Evolutionary conservation across 2,797 vertebrate species (phyloP).

Genomic region (Numenius phaeopus): DNA sequence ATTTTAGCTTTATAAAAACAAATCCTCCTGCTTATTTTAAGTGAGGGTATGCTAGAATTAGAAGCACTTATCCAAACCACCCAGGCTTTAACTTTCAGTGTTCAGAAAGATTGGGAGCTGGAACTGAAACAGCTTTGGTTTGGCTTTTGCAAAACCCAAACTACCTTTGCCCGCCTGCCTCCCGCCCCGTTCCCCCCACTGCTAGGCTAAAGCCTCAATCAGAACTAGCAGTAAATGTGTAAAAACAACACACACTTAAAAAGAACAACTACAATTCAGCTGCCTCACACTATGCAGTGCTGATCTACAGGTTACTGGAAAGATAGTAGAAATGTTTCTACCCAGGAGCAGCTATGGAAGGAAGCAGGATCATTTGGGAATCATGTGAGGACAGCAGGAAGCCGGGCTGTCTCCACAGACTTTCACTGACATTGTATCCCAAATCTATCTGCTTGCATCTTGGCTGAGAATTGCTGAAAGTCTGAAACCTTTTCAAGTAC

Average conservation of each 20-base stretch:
- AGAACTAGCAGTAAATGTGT: not conserved
- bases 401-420: not conserved
- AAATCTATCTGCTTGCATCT: not conserved
- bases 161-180: not conserved
- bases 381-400: too few relatives aligned
- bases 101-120: conserved; percentile 5
- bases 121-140: conserved; percentile 10
- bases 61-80: conserved; percentile 40
- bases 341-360: not conserved
- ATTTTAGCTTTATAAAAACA: conserved; percentile 52
- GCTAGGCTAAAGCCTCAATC: not conserved
- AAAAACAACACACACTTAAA: not conserved
- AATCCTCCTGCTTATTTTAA: conserved; percentile 41
- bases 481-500: conserved; percentile 39
- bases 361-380: not conserved
- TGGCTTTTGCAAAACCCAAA: conserved; percentile 32
- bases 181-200: not conserved
- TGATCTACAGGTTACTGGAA: not conserved
- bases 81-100: not conserved
- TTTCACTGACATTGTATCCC: not conserved
- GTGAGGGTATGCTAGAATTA: conserved; percentile 25
- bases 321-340: not conserved
- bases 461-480: conserved; percentile 18
- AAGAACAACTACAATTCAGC: not conserved
- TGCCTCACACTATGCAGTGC: not conserved